These are phyloP conservation scores for Geotrupes spiniger DNA, from an alignment of 2,888 invertebrate genomes.

Conservation along the genomic window DNA sequence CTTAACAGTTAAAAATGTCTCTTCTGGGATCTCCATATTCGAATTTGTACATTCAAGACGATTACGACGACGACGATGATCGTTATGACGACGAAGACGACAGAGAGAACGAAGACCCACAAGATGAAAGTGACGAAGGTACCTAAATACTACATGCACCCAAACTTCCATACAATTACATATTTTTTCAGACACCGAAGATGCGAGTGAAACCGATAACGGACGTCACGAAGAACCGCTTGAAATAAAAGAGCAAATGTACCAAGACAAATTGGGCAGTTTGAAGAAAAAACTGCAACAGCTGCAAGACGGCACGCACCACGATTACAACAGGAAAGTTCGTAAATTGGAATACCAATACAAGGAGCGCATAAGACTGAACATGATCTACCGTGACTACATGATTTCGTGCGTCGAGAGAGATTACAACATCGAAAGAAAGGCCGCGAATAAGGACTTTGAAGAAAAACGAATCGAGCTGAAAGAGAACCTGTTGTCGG, in stretches of 20 bases:
- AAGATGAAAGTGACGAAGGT: conserved; percentile 62
- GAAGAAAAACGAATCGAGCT: conserved; percentile 93
- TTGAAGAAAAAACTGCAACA: conserved; percentile 88
- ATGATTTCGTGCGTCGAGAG: conserved; percentile 83
- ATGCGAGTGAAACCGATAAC: conserved; percentile 94
- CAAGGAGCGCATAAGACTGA: conserved; percentile 75
- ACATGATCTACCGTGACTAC: conserved; percentile 75
- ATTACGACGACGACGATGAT: conserved; percentile 72
- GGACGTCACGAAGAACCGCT: conserved; percentile 76
- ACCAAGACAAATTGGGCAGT: conserved; percentile 85
- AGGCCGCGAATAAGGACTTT: conserved; percentile 86
- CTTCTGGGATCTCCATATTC: conserved; percentile 68
- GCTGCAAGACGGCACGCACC: conserved; percentile 79
- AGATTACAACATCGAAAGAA: conserved; percentile 85
- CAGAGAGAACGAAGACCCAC: conserved; percentile 61
- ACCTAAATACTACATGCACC: conserved; percentile 8
- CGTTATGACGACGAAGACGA: conserved; percentile 71
- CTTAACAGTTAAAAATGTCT: conserved; percentile 52
- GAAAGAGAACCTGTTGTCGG: conserved; percentile 81
- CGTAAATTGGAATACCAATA: conserved; percentile 79
- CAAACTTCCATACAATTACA: neutral
- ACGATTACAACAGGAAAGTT: conserved; percentile 79
- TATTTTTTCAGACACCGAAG: conserved; percentile 75
- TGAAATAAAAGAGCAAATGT: conserved; percentile 87
- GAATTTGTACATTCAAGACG: conserved; percentile 61